Base-by-base conservation (phyloP, 2,888 invertebrate species). In the Caenorhabditis sp. region DNA sequence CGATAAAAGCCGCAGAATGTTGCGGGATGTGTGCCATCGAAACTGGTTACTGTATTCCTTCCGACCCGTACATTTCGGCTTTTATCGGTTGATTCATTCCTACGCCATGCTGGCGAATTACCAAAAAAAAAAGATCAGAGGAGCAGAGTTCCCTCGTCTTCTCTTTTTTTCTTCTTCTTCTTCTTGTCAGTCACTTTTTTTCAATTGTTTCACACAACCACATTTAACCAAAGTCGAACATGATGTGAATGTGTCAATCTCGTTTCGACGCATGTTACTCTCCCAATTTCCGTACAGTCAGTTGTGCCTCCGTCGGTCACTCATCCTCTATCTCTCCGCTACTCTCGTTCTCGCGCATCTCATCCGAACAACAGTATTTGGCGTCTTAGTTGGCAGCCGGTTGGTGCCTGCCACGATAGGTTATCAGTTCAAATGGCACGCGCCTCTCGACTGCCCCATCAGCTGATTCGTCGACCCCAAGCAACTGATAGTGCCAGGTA, bases 391-490 rank as follows among this genome's bases (percentile, higher is more conserved):
- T 76, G 83, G 71, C 76, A 68, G 71, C 80, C 71, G 68, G 78
- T 69, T 77, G 69, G 79, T 79, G 61, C 79, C 83, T 76, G 79
- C 82, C 82, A 77, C 82, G 82, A 78, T 82, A 72, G 67, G 80
- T 80, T 80, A 80, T 80, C 80, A 80, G 80, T 74, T 69, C 70
- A 69, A 65, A 76, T 80, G 80, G 80, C 80, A 80, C 80, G 74
- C 80, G 74, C 80, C 74, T 74, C 69, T 69, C 51, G 69, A 76
- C 70, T 60, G 65, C 78, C 64, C 77, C 70, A 71, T 80, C 80
- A 70, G 80, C 80, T 80, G 76, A 74, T 80, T 74, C 61, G 53
- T 64, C 78, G 61, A 62, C 61, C 68, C 77, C 77, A 77, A 68
- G 61, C 76, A 68, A 77, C 62, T 77, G 77, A 77, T 77, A 77